Conservation (phyloP, 2,888 invertebrate genomes). For the Nymphalis polychloros region DNA sequence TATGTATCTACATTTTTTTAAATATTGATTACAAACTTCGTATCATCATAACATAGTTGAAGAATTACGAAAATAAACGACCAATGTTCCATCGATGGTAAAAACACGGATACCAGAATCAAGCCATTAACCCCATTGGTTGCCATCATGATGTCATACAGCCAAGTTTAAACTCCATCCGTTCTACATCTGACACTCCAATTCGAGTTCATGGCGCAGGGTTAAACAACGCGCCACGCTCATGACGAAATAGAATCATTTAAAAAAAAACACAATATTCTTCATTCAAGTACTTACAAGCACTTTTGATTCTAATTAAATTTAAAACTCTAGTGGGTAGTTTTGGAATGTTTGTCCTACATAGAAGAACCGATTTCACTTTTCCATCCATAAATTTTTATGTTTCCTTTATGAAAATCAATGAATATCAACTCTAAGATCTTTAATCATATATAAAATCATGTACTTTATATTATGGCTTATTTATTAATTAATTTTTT, state of each 20-base stretch:
- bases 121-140: slow-evolving; percentile 22
- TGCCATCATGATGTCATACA: slow-evolving; percentile 27
- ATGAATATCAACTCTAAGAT: too few species aligned
- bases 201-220: slow-evolving; percentile 70
- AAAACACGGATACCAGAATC: neutral
- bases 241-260: neutral
- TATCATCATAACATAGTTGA: neutral
- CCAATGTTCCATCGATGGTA: slow-evolving; percentile 9
- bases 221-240: slow-evolving; percentile 45
- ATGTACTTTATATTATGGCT: too few species aligned
- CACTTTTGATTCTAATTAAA: neutral
- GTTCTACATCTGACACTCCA: slow-evolving; percentile 55
- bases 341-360: too few species aligned
- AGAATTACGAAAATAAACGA: neutral
- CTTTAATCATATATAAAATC: too few species aligned
- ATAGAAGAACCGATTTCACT: too few species aligned
- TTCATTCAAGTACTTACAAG: neutral
- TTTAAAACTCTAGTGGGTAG: too few species aligned
- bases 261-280: neutral
- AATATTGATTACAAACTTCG: neutral
- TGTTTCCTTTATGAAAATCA: too few species aligned
- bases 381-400: too few species aligned
- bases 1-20: too few species aligned
- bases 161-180: slow-evolving; percentile 27
- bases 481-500: too few species aligned